phyloP scores from a whole-genome alignment of 2,797 vertebrate genomes.

The Smutsia temminckii region DNA sequence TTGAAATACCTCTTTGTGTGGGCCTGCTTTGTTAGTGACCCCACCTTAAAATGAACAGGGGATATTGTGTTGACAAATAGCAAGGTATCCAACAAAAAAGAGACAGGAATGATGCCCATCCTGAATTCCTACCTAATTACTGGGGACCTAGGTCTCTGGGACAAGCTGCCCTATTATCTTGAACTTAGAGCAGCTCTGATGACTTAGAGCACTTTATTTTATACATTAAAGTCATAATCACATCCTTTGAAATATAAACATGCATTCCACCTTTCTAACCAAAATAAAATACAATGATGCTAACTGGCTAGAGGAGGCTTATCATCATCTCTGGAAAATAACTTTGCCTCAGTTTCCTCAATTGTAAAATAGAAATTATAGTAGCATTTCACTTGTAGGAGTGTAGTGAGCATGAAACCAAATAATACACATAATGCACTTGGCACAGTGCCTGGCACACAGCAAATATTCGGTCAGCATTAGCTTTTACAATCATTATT shows the following conservation, averaged over 20 bases:
- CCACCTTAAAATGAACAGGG: not conserved
- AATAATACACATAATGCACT: not conserved
- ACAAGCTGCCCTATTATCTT: not conserved
- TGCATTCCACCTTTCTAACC: not conserved
- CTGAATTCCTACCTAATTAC: not conserved
- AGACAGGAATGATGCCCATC: not conserved
- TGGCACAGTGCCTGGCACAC: not conserved
- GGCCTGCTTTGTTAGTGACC: not conserved
- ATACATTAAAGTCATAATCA: not conserved
- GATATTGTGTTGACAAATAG: not conserved
- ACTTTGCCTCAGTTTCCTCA: not conserved
- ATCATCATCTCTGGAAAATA: not conserved
- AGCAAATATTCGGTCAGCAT: not conserved
- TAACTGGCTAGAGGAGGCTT: not conserved
- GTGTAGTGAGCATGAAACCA: not conserved
- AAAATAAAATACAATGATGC: not conserved
- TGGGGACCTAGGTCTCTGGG: not conserved
- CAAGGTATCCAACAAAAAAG: not conserved
- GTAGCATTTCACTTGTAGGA: not conserved
- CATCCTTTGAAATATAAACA: constrained; percentile 4
- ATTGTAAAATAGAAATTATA: not conserved
- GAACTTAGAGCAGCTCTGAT: not conserved
- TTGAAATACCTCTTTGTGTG: not conserved
- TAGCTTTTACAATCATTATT: not conserved
- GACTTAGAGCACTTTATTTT: not conserved